A percentile compares a stretch with the other conserved stretches of the same genome.
phyloP scores from a whole-genome alignment of 2,888 invertebrate species.

The Melieria crassipennis region DNA sequence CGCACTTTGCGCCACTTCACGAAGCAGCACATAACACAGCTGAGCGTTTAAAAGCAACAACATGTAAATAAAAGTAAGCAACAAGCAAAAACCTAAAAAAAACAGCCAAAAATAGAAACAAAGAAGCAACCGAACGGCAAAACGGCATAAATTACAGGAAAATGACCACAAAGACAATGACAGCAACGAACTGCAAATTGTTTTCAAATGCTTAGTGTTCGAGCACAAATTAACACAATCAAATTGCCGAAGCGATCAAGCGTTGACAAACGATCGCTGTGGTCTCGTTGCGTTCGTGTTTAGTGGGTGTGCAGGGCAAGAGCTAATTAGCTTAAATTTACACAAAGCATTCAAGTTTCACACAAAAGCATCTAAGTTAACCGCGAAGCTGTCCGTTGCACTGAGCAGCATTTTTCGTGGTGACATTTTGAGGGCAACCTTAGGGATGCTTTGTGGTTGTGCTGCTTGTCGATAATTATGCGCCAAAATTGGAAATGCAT shows the following conservation, averaged over 20 bases:
- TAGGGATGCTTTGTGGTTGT: no score
- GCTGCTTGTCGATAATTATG: no score
- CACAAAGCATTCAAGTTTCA: no score
- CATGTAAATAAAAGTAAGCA: background rate
- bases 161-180: background rate
- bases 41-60: background rate
- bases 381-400: no score
- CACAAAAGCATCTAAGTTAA: no score
- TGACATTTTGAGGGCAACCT: no score
- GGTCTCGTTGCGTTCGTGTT: background rate
- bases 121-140: conserved; percentile 4
- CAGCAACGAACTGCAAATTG: background rate
- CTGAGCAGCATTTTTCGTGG: no score
- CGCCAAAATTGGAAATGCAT: no score
- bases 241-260: background rate
- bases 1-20: background rate
- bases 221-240: background rate
- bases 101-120: background rate
- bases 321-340: no score
- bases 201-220: background rate
- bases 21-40: background rate
- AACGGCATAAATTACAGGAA: conserved; percentile 6
- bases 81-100: conserved; percentile 1
- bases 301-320: background rate
- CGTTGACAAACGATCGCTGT: background rate